phyloP scores from a whole-genome alignment of 2,797 vertebrate species.

The Mormyrops attenuatus region DNA sequence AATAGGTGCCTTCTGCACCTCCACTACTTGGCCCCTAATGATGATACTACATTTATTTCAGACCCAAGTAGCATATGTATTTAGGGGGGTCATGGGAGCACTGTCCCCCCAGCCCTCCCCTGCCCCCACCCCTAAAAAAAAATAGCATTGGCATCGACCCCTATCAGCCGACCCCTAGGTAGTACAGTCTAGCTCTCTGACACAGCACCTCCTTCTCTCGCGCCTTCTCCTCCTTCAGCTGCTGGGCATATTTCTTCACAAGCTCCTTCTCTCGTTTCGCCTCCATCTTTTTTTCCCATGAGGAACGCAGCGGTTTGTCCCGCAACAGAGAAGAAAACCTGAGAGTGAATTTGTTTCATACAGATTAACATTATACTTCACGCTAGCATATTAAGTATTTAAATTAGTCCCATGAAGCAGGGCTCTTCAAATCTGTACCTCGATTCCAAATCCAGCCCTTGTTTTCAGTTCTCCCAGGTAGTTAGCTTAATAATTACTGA shows the following conservation, averaged over 20 bases:
- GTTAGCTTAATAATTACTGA: background rate
- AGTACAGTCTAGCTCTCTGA: conserved; percentile 9
- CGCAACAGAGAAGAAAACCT: conserved; percentile 85
- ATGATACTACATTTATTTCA: background rate
- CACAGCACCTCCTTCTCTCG: conserved; percentile 68
- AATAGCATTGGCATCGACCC: background rate
- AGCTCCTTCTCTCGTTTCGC: conserved; percentile 71
- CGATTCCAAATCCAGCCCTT: background rate
- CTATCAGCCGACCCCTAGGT: background rate
- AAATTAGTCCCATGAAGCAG: background rate
- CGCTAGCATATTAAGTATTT: background rate
- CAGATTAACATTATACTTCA: background rate
- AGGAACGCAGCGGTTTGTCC: conserved; percentile 73
- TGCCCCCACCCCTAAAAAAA: background rate
- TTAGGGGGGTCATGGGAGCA: background rate
- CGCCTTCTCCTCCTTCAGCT: conserved; percentile 72
- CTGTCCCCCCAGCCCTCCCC: background rate
- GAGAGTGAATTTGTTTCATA: background rate
- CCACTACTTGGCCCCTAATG: background rate
- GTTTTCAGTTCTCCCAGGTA: background rate
- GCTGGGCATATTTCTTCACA: conserved; percentile 63
- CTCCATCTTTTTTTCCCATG: conserved; percentile 87
- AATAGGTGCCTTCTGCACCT: background rate
- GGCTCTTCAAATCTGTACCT: background rate
- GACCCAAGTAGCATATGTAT: background rate